A percentile compares a stretch with the other conserved stretches of the same genome.
Conservation (phyloP, 2,113 vertebrate genomes). For the Pelmatolapia mariae region DNA sequence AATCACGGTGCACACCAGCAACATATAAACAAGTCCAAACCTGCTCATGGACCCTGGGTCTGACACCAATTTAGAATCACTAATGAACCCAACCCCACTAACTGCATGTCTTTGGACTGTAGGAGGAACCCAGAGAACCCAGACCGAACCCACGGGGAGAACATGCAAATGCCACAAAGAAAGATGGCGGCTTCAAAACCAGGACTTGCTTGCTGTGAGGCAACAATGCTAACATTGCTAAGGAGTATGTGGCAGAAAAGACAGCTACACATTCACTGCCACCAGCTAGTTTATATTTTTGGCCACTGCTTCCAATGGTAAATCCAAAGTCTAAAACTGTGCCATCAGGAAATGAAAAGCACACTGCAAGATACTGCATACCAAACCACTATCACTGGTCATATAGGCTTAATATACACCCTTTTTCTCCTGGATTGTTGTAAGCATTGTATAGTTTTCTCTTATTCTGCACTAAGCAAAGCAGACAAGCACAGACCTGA, state of each 20-base stretch:
- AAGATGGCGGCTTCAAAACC: neutral
- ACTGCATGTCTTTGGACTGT: neutral
- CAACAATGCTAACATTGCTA: neutral
- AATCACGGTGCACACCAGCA: neutral
- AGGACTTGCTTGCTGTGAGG: neutral
- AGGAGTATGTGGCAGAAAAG: neutral
- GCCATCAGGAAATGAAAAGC: neutral
- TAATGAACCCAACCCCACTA: neutral
- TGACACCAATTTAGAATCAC: neutral
- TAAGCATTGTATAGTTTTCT: neutral
- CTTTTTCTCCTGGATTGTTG: neutral
- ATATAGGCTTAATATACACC: neutral
- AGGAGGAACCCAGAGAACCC: neutral
- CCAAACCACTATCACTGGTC: neutral
- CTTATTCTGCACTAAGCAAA: neutral
- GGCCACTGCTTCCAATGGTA: neutral
- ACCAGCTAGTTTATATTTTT: neutral
- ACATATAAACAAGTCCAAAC: neutral
- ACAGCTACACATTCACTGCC: neutral
- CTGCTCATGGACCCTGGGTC: neutral
- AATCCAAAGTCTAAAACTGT: neutral
- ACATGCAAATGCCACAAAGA: neutral
- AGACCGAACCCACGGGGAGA: neutral
- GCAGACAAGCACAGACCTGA: conserved; percentile 44
- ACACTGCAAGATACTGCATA: neutral